Conservation (phyloP, 2,797 vertebrate species). For the Thunnus albacares region DNA sequence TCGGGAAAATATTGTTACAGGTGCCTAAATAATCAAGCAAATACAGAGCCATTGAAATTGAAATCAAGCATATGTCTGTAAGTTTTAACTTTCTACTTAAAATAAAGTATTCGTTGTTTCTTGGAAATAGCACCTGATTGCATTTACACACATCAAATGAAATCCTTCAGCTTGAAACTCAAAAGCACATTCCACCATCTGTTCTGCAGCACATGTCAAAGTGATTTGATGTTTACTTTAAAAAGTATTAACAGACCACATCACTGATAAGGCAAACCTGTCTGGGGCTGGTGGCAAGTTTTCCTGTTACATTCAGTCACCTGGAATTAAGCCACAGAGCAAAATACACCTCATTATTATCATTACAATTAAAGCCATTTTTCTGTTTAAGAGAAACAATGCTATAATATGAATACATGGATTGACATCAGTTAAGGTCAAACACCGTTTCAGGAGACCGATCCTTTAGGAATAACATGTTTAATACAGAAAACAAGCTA, state of each 20-base stretch:
- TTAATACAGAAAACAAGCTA: constrained; percentile 20
- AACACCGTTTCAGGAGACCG: constrained; percentile 20
- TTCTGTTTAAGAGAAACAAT: constrained; percentile 24
- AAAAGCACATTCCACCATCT: constrained; percentile 20
- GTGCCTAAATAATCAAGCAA: constrained; percentile 25
- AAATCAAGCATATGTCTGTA: constrained; percentile 14
- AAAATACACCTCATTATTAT: constrained; percentile 4
- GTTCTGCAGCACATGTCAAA: constrained; percentile 8
- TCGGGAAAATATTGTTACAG: constrained; percentile 17
- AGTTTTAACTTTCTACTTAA: constrained; percentile 7
- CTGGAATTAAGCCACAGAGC: constrained; percentile 12
- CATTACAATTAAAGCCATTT: constrained; percentile 19
- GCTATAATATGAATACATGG: constrained; percentile 10
- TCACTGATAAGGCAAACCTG: constrained; percentile 50
- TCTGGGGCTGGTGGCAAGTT: constrained; percentile 36
- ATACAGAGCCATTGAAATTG: neutral
- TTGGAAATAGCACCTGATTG: constrained; percentile 36
- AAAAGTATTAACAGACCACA: neutral
- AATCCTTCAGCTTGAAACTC: neutral
- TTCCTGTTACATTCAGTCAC: constrained; percentile 49
- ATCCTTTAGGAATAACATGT: constrained; percentile 5
- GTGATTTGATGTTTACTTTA: constrained; percentile 14
- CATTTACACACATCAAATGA: constrained; percentile 32
- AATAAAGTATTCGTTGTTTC: constrained; percentile 22
- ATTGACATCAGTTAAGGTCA: constrained; percentile 31